A percentile compares a stretch with the other conserved stretches of the same genome.
phyloP scores from a whole-genome alignment of 2,113 vertebrate genomes.

The Neolamprologus hecqui region DNA sequence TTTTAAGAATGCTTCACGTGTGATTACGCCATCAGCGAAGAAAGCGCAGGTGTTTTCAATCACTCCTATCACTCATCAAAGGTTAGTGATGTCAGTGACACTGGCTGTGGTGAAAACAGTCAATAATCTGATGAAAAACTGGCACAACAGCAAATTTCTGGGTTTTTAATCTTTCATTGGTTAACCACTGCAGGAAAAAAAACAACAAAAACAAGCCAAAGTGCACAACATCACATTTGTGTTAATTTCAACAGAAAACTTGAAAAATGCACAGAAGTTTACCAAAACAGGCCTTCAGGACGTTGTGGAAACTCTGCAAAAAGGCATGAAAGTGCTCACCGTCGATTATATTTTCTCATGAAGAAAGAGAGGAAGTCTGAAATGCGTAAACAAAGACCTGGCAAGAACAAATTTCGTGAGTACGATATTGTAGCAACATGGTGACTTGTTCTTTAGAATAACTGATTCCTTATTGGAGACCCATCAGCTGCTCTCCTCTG shows the following conservation, averaged over 20 bases:
- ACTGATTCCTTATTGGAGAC: fast-evolving
- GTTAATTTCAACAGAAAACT: not conserved
- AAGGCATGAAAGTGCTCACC: not conserved
- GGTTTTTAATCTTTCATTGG: not conserved
- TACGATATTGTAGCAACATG: not conserved
- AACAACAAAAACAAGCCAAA: not conserved
- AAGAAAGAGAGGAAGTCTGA: not conserved
- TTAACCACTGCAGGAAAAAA: not conserved
- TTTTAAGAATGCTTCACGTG: not conserved
- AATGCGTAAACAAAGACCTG: not conserved
- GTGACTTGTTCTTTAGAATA: not conserved
- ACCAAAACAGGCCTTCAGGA: not conserved
- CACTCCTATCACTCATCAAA: not conserved
- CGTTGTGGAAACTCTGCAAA: not conserved
- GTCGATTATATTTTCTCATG: not conserved
- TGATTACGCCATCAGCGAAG: not conserved
- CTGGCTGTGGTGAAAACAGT: not conserved
- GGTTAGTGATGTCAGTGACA: not conserved
- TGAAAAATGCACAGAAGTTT: not conserved
- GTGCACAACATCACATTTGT: not conserved
- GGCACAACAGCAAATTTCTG: not conserved
- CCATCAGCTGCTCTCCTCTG: not conserved
- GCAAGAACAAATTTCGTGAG: not conserved
- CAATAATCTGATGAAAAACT: not conserved
- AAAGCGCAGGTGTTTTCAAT: not conserved